Evolutionary conservation across 2,113 vertebrate species (phyloP).

Genomic region (Morone saxatilis): DNA sequence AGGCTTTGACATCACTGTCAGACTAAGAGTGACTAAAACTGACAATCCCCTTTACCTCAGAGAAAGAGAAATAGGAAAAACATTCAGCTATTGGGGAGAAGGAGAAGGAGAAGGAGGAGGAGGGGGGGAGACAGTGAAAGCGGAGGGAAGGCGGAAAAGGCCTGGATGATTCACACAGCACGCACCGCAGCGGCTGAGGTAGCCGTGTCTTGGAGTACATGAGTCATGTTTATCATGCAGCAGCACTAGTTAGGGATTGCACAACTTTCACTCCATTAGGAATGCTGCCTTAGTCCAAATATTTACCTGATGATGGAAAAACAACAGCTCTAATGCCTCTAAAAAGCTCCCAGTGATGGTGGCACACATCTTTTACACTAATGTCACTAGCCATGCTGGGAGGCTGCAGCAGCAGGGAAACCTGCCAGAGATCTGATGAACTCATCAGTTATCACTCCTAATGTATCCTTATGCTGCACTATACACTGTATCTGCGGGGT

Average conservation of each 20-base stretch:
- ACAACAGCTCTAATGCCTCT: slow-evolving; percentile 58
- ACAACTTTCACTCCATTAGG: slow-evolving; percentile 73
- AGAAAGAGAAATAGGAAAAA: slow-evolving; percentile 56
- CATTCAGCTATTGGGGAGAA: slow-evolving; percentile 52
- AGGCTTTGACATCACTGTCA: slow-evolving; percentile 69
- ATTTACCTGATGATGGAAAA: slow-evolving; percentile 75
- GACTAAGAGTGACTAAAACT: slow-evolving; percentile 69
- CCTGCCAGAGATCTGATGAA: slow-evolving; percentile 16
- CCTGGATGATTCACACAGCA: slow-evolving; percentile 81
- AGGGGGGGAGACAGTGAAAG: slow-evolving; percentile 24
- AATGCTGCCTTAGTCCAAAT: slow-evolving; percentile 71
- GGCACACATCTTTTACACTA: slow-evolving; percentile 27
- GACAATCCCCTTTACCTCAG: slow-evolving; percentile 71
- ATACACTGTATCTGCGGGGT: not conserved
- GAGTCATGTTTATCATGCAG: slow-evolving; percentile 85
- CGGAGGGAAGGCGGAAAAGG: slow-evolving; percentile 48
- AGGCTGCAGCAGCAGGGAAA: slow-evolving; percentile 1
- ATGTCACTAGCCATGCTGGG: slow-evolving; percentile 30
- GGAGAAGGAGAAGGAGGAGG: not conserved
- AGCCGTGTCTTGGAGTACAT: slow-evolving; percentile 79
- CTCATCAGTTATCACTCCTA: not conserved
- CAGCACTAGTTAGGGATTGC: slow-evolving; percentile 68
- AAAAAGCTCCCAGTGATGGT: slow-evolving; percentile 51
- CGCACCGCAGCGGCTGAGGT: slow-evolving; percentile 71
- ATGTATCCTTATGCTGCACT: not conserved